A percentile compares a stretch with the other conserved stretches of the same genome.
These are phyloP conservation scores for Thereuonema tuberculata DNA, from an alignment of 1,140 invertebrate species.

Conservation along the genomic window DNA sequence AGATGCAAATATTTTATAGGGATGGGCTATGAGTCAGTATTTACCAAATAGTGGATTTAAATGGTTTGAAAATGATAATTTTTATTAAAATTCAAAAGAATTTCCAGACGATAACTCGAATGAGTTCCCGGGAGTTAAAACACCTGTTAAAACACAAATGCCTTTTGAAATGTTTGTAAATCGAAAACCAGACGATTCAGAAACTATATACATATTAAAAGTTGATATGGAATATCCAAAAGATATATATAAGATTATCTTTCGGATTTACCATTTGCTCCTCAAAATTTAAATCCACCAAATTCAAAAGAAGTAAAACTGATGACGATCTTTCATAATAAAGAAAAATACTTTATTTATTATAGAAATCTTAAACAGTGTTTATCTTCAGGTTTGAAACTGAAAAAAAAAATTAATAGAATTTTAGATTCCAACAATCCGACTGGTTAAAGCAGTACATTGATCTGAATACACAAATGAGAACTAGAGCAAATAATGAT, in stretches of 20 bases:
- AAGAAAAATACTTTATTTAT: constrained; percentile 9
- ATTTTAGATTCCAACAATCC: constrained; percentile 9
- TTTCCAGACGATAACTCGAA: too few species aligned
- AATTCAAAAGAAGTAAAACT: constrained; percentile 8
- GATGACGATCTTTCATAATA: constrained; percentile 2
- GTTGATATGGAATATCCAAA: constrained; percentile 21
- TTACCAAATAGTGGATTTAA: constrained; percentile 14
- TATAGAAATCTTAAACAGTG: constrained; percentile 16
- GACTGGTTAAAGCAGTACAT: constrained; percentile 12
- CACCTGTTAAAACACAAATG: too few species aligned
- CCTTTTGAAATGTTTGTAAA: constrained; percentile 1
- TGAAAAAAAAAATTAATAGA: constrained; percentile 5
- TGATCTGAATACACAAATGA: constrained; percentile 10
- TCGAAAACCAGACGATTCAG: constrained; percentile 3
- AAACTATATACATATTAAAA: constrained; percentile 20
- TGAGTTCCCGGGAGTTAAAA: too few species aligned
- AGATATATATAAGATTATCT: constrained; percentile 24
- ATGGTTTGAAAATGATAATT: too few species aligned
- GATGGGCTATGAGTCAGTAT: constrained; percentile 14
- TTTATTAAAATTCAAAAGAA: too few species aligned
- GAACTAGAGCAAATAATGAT: constrained; percentile 26
- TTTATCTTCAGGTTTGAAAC: constrained; percentile 8
- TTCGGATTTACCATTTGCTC: constrained; percentile 30
- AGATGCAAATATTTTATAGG: constrained; percentile 22
- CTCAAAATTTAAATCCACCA: constrained; percentile 10